Evolutionary conservation across 2,888 invertebrate species (phyloP).

Genomic region (Crematogaster levior): DNA sequence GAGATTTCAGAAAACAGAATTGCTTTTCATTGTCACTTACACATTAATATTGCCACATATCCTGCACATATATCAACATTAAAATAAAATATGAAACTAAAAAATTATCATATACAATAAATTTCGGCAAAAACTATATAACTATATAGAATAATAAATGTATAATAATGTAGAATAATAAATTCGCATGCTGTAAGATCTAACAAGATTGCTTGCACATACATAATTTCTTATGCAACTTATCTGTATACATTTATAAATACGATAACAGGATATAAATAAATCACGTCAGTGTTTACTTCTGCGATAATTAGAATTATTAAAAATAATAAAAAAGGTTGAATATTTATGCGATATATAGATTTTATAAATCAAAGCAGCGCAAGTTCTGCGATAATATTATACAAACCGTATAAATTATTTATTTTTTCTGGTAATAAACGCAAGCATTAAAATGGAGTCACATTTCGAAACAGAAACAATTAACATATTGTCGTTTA

Average conservation of each 20-base stretch:
- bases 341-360: not conserved
- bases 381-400: not conserved
- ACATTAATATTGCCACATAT: constrained; percentile 83
- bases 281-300: constrained; percentile 58
- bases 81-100: constrained; percentile 78
- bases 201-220: constrained; percentile 71
- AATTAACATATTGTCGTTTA: not conserved
- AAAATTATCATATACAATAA: constrained; percentile 67
- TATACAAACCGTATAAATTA: not conserved
- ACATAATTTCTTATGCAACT: constrained; percentile 60
- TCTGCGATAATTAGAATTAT: constrained; percentile 32
- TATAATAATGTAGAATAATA: constrained; percentile 66
- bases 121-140: constrained; percentile 70
- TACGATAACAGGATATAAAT: constrained; percentile 49
- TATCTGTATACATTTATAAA: constrained; percentile 56
- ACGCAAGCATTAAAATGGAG: constrained; percentile 3
- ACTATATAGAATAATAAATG: constrained; percentile 66
- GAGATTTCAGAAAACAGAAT: constrained; percentile 77
- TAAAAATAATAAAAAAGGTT: not conserved
- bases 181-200: constrained; percentile 68
- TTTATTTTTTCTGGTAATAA: not conserved
- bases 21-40: constrained; percentile 73
- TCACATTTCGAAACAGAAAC: constrained; percentile 1
- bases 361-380: not conserved
- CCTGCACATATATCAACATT: constrained; percentile 80